phyloP scores from a whole-genome alignment of 2,888 invertebrate genomes.

The Sinhomidia bicolor region DNA sequence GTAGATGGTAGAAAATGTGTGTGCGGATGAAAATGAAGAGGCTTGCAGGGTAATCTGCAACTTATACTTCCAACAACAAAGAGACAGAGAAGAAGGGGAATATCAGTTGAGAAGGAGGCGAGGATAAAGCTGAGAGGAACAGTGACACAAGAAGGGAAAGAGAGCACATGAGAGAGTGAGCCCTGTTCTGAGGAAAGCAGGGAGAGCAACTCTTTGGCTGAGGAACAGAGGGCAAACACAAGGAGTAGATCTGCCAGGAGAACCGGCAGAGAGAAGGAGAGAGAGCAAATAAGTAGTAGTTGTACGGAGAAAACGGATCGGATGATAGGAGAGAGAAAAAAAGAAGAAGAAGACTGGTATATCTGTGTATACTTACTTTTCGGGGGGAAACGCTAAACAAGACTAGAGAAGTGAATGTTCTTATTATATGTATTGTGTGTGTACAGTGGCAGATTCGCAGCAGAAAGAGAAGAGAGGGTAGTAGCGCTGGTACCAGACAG shows the following conservation, averaged over 20 bases:
- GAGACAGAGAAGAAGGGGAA: constrained; percentile 2
- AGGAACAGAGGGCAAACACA: background rate
- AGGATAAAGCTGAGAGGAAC: background rate
- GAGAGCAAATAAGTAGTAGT: background rate
- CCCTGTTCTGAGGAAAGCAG: background rate
- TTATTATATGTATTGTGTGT: too few relatives aligned
- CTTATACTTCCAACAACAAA: background rate
- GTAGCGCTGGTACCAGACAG: constrained; percentile 66
- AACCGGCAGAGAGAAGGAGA: background rate
- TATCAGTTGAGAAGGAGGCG: background rate
- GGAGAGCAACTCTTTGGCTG: constrained; percentile 8
- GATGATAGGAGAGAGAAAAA: background rate
- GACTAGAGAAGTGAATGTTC: constrained; percentile 10
- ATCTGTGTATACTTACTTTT: background rate
- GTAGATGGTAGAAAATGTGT: background rate
- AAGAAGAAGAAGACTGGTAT: background rate
- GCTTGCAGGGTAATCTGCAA: constrained; percentile 74
- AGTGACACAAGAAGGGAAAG: constrained; percentile 21
- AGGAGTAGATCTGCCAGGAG: background rate
- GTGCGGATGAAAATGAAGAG: background rate
- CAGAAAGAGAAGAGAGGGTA: constrained; percentile 23
- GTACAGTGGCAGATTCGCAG: background rate
- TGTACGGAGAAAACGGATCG: background rate
- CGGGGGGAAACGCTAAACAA: background rate
- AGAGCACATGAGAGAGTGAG: constrained; percentile 24